phyloP scores from a whole-genome alignment of 2,797 vertebrate species.

The Gobio occitaniae region DNA sequence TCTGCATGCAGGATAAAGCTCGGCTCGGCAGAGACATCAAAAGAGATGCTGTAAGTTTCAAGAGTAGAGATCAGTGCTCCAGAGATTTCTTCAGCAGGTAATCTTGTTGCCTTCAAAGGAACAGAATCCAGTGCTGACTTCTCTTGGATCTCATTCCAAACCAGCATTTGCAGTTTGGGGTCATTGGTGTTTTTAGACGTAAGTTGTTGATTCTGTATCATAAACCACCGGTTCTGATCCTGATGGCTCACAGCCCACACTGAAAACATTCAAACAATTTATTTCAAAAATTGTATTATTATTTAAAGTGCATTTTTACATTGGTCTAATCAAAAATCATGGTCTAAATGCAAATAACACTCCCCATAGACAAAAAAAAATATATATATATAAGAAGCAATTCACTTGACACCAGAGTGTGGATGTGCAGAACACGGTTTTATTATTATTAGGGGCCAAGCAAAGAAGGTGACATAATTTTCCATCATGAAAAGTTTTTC shows the following conservation, averaged over 20 bases:
- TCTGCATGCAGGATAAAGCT: slow-evolving; percentile 73
- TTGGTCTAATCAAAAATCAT: not conserved
- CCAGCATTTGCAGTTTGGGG: slow-evolving; percentile 65
- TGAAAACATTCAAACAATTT: not conserved
- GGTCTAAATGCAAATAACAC: too few species aligned
- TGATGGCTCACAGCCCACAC: not conserved
- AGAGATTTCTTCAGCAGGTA: slow-evolving; percentile 66
- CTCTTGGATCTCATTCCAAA: slow-evolving; percentile 70
- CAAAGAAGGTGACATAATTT: too few species aligned
- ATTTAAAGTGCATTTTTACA: not conserved
- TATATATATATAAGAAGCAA: not conserved
- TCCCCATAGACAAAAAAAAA: not conserved
- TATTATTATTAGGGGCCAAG: too few species aligned
- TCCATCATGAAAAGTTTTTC: too few species aligned
- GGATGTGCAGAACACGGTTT: not conserved
- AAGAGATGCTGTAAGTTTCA: slow-evolving; percentile 66
- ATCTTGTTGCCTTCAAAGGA: slow-evolving; percentile 71
- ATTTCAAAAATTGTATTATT: not conserved
- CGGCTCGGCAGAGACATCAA: slow-evolving; percentile 71
- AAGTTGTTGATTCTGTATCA: slow-evolving; percentile 69
- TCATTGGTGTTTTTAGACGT: slow-evolving; percentile 61
- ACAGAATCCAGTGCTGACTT: slow-evolving; percentile 66
- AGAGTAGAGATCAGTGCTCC: slow-evolving; percentile 63
- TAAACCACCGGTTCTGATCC: not conserved
- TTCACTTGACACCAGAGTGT: not conserved